Base-by-base conservation (phyloP, 2,113 vertebrate species). In the Phaethornis superciliosus region DNA sequence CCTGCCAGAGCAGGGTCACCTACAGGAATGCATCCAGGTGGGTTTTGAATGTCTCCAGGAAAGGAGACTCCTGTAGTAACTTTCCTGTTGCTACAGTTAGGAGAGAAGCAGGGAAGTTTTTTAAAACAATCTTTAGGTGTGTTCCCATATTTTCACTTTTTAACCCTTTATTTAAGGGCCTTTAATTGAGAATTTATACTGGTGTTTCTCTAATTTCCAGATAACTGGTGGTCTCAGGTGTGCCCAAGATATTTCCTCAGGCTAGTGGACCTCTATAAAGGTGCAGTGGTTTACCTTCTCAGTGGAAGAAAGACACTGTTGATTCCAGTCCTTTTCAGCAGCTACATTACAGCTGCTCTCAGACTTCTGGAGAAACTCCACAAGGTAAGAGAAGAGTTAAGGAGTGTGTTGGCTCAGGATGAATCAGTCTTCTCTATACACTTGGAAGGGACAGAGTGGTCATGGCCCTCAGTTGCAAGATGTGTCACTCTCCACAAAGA, bases 151-250 rank as follows among this genome's bases (percentile, higher is more conserved):
- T 89, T 71, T 75, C 60, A 52, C 6, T 35, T 74, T 74, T 26
- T 67, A 70, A 10, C 5, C 12, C 7, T 6, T 75, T 74, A 37
- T 35, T 63, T 72, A 82, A 22, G 23, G 21, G 28, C 33, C 9
- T 92, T 88, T 64, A 40, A 23, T 52, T 74, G 15, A 74, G 44
- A 33, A 70, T 88, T 78, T 65, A 4, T 71, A 4, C 79, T 65
- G 77, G 51, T 51, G 49, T 79, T 81, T 7, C 79, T 67, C 76
- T 96, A 63, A 78, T 93, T 95, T 96, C 74, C 97, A 99, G 99
- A 99, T 98, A 99, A 99, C 97, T 99, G 99, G 99, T 99, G 99
- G 99, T 99, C 98, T 96, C 98, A 98, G n/a, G 97, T 99, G 89
- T 99, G 99, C 55, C 98, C 97, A 78, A 96, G 96, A 11, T 98